Percentiles rank a stretch among this genome's conserved stretches.
These are phyloP conservation scores for Tachina lurida DNA, from an alignment of 2,888 invertebrate species.

Conservation along the genomic window DNA sequence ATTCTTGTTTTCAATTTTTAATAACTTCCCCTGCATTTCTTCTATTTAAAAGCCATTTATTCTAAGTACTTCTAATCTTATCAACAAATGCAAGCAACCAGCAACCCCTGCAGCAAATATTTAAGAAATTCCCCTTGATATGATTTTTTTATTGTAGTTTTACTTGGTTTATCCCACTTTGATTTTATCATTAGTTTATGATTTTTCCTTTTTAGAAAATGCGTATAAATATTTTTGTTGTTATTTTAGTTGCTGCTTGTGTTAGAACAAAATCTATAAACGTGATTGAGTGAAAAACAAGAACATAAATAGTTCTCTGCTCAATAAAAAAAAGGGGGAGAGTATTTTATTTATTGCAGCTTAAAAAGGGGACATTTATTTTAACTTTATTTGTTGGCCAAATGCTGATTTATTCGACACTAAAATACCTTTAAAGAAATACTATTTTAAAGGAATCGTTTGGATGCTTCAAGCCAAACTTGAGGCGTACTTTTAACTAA, in stretches of 20 bases:
- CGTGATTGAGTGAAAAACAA: conserved; percentile 22
- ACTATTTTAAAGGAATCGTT: too few relatives aligned
- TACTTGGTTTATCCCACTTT: conserved; percentile 6
- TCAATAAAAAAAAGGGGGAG: not conserved
- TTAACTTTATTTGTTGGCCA: too few relatives aligned
- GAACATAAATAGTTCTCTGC: not conserved
- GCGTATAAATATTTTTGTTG: not conserved
- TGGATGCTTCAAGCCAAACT: too few relatives aligned
- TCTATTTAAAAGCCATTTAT: conserved; percentile 11
- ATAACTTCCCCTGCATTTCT: not conserved
- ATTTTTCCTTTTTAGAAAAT: not conserved
- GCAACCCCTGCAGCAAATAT: not conserved
- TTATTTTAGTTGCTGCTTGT: not conserved
- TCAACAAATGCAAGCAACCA: not conserved
- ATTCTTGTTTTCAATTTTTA: conserved; percentile 8
- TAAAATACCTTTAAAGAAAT: too few relatives aligned
- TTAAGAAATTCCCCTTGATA: not conserved
- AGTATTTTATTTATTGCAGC: not conserved
- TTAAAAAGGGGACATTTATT: not conserved
- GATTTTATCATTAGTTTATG: conserved; percentile 44
- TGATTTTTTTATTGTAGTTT: not conserved
- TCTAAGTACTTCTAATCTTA: conserved; percentile 1
- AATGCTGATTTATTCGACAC: too few relatives aligned
- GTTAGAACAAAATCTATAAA: not conserved
- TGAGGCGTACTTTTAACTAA: too few relatives aligned